Conservation (phyloP, 1,140 invertebrate genomes). For the Musca vetustissima region DNA sequence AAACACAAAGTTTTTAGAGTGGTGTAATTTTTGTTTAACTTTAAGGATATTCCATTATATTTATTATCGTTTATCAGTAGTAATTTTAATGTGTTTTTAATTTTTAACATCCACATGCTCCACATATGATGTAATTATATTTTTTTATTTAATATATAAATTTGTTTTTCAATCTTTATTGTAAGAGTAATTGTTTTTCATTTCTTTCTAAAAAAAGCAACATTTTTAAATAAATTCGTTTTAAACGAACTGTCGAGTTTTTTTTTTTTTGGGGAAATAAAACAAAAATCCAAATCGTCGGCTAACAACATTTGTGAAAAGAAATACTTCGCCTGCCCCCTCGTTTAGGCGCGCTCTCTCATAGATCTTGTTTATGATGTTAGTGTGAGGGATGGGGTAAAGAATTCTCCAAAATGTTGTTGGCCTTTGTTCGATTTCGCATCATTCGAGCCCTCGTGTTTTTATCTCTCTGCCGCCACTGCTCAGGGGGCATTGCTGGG, state of each 20-base stretch:
- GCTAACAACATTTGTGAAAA: background rate
- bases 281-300: background rate
- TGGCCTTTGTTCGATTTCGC: conserved; percentile 7
- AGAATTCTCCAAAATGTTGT: conserved; percentile 3
- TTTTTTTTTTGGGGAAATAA: background rate
- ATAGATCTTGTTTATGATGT: no score
- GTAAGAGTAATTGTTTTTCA: background rate
- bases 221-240: conserved; percentile 16
- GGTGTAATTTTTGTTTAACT: conserved; percentile 21
- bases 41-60: conserved; percentile 17
- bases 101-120: conserved; percentile 18
- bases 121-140: conserved; percentile 22
- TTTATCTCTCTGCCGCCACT: no score
- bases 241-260: conserved; percentile 9
- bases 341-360: conserved; percentile 8
- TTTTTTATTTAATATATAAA: conserved; percentile 17
- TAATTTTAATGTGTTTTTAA: conserved; percentile 22
- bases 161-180: background rate
- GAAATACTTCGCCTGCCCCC: no score
- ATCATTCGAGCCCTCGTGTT: no score
- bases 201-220: conserved; percentile 13
- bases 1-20: conserved; percentile 14
- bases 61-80: background rate
- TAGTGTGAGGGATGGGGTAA: background rate
- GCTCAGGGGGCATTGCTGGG: background rate